A percentile compares a stretch with the other conserved stretches of the same genome.
Conservation (phyloP, 2,113 vertebrate species). For the Abramis brama region DNA sequence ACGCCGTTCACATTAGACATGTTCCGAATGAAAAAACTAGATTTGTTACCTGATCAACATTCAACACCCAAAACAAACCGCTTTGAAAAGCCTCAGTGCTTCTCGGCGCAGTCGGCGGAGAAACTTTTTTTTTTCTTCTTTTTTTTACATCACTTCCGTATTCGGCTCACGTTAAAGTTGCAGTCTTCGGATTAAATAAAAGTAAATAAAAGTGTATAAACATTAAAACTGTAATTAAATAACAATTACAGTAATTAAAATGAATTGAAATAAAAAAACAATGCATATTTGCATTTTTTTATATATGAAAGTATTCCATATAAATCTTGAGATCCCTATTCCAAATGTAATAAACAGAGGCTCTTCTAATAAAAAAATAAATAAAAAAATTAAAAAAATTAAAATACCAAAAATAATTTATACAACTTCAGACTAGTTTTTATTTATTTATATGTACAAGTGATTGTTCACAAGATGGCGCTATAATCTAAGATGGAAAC, state of each 20-base stretch:
- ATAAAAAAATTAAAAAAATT: too few species aligned
- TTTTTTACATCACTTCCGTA: conserved; percentile 35
- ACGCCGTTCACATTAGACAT: neutral
- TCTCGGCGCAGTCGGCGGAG: neutral
- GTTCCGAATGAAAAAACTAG: neutral
- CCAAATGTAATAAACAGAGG: neutral
- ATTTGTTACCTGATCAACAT: neutral
- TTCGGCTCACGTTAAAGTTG: neutral
- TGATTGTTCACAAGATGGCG: conserved; percentile 33
- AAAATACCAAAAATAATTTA: neutral
- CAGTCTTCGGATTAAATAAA: neutral
- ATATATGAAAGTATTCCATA: neutral
- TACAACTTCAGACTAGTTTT: neutral
- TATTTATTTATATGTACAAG: too few species aligned
- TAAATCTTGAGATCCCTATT: neutral
- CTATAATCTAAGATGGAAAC: conserved; percentile 14
- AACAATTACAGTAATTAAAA: neutral
- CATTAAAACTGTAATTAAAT: neutral
- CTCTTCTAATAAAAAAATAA: too few species aligned
- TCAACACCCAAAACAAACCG: neutral
- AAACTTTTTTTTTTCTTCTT: conserved; percentile 32
- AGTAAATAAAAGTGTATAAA: neutral
- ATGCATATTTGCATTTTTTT: neutral
- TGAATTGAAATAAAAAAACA: neutral
- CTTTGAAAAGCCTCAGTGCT: neutral